Percentiles rank a stretch among this genome's conserved stretches.
phyloP scores from a whole-genome alignment of 2,888 invertebrate genomes.

The Danaus chrysippus region DNA sequence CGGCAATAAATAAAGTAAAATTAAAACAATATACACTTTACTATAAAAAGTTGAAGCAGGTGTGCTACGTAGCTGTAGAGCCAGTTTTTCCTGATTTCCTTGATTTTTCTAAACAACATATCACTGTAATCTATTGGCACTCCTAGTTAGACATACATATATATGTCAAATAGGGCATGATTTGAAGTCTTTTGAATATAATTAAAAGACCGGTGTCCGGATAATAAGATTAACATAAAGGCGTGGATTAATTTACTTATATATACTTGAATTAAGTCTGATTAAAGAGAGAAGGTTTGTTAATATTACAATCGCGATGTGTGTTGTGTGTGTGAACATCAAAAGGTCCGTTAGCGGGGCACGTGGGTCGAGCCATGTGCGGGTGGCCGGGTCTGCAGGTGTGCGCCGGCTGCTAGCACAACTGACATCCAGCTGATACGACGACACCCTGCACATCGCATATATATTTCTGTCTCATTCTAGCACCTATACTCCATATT shows the following conservation, averaged over 20 bases:
- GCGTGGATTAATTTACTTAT: no score
- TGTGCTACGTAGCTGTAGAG: slow-evolving; percentile 30
- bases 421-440: slow-evolving; percentile 31
- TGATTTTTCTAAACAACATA: slow-evolving; percentile 36
- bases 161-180: slow-evolving; percentile 23
- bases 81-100: slow-evolving; percentile 41
- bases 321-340: slow-evolving; percentile 14
- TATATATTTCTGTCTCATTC: slow-evolving; percentile 3
- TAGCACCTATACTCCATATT: not conserved
- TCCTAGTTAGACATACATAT: slow-evolving; percentile 22
- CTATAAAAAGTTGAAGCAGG: slow-evolving; percentile 25
- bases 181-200: slow-evolving; percentile 3
- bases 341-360: slow-evolving; percentile 29
- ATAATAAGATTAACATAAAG: no score
- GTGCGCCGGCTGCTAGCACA: slow-evolving; percentile 41
- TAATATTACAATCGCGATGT: not conserved
- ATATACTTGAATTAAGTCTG: no score
- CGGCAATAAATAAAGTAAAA: slow-evolving; percentile 5
- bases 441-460: slow-evolving; percentile 15
- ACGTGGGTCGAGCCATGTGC: slow-evolving; percentile 40
- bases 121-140: slow-evolving; percentile 22
- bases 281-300: no score
- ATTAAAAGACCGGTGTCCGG: not conserved
- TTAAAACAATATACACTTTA: not conserved
- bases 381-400: slow-evolving; percentile 37